These are phyloP conservation scores for Luffia ferchaultella DNA, from an alignment of 2,888 invertebrate species.

Conservation along the genomic window DNA sequence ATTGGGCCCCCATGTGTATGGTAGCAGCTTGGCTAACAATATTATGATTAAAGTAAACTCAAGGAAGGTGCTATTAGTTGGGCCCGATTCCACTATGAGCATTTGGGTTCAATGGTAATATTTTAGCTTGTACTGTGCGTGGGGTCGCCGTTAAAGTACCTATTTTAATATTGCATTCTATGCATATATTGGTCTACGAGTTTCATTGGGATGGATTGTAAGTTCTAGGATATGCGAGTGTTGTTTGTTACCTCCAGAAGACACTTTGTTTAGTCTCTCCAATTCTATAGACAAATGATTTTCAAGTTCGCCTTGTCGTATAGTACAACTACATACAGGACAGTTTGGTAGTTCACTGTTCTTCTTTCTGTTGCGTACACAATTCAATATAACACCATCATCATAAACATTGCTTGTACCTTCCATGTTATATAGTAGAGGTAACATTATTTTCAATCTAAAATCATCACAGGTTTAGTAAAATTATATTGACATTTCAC, in stretches of 20 bases:
- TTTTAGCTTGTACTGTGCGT: no score
- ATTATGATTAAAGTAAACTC: no score
- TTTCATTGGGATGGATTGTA: no score
- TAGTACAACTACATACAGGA: conserved; percentile 88
- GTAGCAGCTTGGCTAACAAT: no score
- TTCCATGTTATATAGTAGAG: conserved; percentile 56
- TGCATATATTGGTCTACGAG: no score
- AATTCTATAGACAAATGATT: conserved; percentile 83
- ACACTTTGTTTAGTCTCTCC: conserved; percentile 43
- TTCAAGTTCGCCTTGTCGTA: conserved; percentile 84
- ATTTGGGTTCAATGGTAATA: no score
- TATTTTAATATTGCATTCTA: no score
- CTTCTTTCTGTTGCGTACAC: conserved; percentile 66
- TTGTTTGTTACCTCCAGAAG: conserved; percentile 28
- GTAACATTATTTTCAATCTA: conserved; percentile 39
- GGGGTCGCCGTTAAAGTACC: no score
- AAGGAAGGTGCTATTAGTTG: no score
- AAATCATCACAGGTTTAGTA: conserved; percentile 1
- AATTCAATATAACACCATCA: conserved; percentile 50
- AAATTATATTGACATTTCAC: background rate
- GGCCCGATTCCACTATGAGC: no score
- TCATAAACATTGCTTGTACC: conserved; percentile 42
- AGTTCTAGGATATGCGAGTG: no score
- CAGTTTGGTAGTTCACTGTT: conserved; percentile 79
- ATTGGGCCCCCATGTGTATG: no score